These are phyloP conservation scores for Elegia similella DNA, from an alignment of 2,888 invertebrate genomes.

Conservation along the genomic window DNA sequence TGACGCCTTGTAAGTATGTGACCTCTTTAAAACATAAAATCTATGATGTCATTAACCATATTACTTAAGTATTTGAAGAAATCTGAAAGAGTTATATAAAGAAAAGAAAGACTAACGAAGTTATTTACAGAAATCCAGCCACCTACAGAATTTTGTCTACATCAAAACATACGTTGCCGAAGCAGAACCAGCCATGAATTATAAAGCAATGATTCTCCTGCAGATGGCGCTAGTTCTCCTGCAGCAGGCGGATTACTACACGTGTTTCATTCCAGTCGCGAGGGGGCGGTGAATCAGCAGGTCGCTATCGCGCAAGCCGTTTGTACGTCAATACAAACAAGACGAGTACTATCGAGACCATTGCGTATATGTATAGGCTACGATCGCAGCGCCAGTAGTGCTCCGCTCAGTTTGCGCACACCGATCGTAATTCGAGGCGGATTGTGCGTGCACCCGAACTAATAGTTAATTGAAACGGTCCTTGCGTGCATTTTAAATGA, in stretches of 20 bases:
- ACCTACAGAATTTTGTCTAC: background rate
- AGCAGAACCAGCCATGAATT: background rate
- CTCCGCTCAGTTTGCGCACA: constrained; percentile 63
- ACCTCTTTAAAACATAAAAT: too few species aligned
- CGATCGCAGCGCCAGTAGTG: constrained; percentile 65
- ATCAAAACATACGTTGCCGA: background rate
- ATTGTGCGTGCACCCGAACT: constrained; percentile 57
- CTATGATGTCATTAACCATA: too few species aligned
- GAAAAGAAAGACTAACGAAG: too few species aligned
- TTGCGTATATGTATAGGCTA: constrained; percentile 59
- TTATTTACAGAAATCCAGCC: background rate
- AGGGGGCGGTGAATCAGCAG: constrained; percentile 38
- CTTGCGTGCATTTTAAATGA: constrained; percentile 59
- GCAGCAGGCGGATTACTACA: constrained; percentile 17
- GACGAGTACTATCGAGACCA: constrained; percentile 56
- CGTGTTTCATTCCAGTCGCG: constrained; percentile 26
- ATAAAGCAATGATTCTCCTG: constrained; percentile 19
- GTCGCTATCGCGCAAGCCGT: constrained; percentile 55
- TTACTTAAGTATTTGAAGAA: too few species aligned
- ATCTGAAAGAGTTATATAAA: too few species aligned
- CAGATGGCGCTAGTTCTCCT: constrained; percentile 28
- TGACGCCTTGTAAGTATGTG: too few species aligned
- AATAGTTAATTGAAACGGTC: constrained; percentile 49
- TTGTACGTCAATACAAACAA: constrained; percentile 76
- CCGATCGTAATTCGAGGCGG: constrained; percentile 65